Evolutionary conservation across 1,140 invertebrate species (phyloP).

Genomic region (Idris sp.): DNA sequence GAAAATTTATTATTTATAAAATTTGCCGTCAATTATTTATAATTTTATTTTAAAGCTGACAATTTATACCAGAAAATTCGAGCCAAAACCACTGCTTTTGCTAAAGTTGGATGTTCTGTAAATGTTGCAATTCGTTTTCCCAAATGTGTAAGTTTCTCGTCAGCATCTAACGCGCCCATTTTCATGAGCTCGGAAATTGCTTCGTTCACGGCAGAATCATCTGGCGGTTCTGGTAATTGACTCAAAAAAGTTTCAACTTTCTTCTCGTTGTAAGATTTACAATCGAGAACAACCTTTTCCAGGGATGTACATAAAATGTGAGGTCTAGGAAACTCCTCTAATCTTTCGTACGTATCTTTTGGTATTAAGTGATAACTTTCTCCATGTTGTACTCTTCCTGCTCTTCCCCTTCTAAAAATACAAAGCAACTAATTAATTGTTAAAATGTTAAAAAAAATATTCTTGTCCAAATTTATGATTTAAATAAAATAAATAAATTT

Average conservation of each 20-base stretch:
- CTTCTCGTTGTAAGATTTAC: slow-evolving; percentile 79
- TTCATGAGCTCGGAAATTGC: slow-evolving; percentile 79
- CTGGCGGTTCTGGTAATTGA: slow-evolving; percentile 80
- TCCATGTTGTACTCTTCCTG: slow-evolving; percentile 85
- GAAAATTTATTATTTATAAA: slow-evolving; percentile 26
- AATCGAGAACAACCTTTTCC: slow-evolving; percentile 82
- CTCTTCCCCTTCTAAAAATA: slow-evolving; percentile 80
- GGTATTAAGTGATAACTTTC: slow-evolving; percentile 88
- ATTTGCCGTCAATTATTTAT: too few relatives aligned
- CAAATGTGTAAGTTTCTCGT: slow-evolving; percentile 80
- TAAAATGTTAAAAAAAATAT: too few relatives aligned
- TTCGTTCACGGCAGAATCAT: slow-evolving; percentile 68
- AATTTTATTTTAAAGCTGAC: too few relatives aligned
- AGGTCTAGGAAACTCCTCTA: slow-evolving; percentile 79
- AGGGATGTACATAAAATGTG: slow-evolving; percentile 82
- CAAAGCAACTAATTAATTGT: too few relatives aligned
- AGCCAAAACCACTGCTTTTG: slow-evolving; percentile 79
- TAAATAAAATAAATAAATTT: too few relatives aligned
- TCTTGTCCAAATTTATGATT: too few relatives aligned
- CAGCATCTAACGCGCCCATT: slow-evolving; percentile 78
- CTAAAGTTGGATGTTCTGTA: slow-evolving; percentile 79
- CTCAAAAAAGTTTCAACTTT: slow-evolving; percentile 78
- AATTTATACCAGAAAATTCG: slow-evolving; percentile 76
- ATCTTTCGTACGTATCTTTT: slow-evolving; percentile 73
- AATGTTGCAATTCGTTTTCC: slow-evolving; percentile 79